These are phyloP conservation scores for Dexiosoma caninum DNA, from an alignment of 2,888 invertebrate species.

Conservation along the genomic window DNA sequence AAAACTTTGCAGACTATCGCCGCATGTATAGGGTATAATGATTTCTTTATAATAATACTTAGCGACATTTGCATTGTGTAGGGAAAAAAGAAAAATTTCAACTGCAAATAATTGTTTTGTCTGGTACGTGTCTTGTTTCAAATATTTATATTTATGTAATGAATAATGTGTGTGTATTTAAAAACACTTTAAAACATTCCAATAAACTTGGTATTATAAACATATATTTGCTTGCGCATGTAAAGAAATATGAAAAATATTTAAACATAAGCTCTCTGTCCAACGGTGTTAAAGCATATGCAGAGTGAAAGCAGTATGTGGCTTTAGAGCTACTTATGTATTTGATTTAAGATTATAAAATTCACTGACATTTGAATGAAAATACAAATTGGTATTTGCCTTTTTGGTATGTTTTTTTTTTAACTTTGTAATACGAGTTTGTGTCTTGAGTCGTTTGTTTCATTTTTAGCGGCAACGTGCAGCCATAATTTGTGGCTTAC, in stretches of 20 bases:
- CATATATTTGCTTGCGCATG: constrained; percentile 1
- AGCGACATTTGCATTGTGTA: constrained; percentile 28
- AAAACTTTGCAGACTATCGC: neutral
- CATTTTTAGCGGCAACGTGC: neutral
- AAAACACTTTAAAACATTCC: constrained; percentile 18
- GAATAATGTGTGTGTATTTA: constrained; percentile 20
- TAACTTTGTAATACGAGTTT: constrained; percentile 22
- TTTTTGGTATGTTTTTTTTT: neutral
- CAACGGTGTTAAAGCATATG: constrained; percentile 13
- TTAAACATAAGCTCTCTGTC: neutral
- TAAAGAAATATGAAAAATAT: neutral
- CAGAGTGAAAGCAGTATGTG: constrained; percentile 42
- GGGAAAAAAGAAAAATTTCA: neutral
- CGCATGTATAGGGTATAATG: neutral
- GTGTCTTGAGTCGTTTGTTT: constrained; percentile 53
- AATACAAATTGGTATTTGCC: neutral
- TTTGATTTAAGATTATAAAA: constrained; percentile 8
- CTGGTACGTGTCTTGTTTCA: constrained; percentile 49
- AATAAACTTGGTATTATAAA: constrained; percentile 35
- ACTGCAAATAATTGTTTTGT: constrained; percentile 20
- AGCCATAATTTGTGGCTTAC: constrained; percentile 4
- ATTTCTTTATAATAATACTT: neutral
- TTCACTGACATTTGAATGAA: constrained; percentile 32
- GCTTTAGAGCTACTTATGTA: neutral
- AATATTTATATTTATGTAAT: constrained; percentile 49